These are phyloP conservation scores for Sterrhoptilus dennistouni DNA, from an alignment of 2,113 vertebrate species.

Conservation along the genomic window DNA sequence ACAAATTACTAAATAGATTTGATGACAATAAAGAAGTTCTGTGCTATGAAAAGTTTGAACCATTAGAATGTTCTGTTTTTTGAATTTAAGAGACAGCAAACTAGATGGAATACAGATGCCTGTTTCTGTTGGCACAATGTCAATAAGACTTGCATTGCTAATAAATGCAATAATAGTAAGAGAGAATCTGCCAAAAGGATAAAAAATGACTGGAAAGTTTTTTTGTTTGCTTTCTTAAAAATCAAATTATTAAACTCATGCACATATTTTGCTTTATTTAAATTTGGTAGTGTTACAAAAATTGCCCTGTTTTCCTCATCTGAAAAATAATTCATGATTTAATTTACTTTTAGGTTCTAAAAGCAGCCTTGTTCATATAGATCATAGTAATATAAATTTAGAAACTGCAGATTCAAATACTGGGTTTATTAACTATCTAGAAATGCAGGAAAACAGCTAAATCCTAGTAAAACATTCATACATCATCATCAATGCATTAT, in stretches of 20 bases:
- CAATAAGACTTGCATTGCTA: not conserved
- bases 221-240: conserved; percentile 7
- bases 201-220: not conserved
- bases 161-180: not conserved
- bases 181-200: not conserved
- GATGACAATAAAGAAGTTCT: not conserved
- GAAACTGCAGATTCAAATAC: not conserved
- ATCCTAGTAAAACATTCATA: not conserved
- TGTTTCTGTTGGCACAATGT: not conserved
- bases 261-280: not conserved
- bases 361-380: not conserved
- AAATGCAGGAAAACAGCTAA: not conserved
- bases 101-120: not conserved
- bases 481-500: not conserved
- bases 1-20: not conserved
- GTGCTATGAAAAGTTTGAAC: not conserved
- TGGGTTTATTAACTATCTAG: not conserved
- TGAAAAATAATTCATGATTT: not conserved
- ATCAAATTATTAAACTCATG: not conserved
- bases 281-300: not conserved
- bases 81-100: not conserved
- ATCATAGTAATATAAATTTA: not conserved
- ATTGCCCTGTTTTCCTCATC: not conserved
- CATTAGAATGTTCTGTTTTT: not conserved
- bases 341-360: not conserved